A percentile compares a stretch with the other conserved stretches of the same genome.
These are phyloP conservation scores for Ophion costatus DNA, from an alignment of 2,888 invertebrate genomes.

Conservation along the genomic window DNA sequence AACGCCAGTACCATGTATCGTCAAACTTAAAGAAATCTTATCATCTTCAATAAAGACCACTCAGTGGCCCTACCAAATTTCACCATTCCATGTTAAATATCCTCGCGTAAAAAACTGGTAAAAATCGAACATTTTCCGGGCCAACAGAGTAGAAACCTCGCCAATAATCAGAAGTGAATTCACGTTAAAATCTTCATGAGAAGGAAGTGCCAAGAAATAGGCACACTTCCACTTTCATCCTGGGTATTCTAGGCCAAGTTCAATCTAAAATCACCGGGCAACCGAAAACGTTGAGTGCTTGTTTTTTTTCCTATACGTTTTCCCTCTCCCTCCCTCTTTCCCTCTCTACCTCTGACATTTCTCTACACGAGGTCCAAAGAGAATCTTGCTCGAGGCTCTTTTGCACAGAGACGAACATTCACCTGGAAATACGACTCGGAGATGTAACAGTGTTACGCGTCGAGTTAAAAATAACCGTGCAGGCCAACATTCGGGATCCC, in stretches of 20 bases:
- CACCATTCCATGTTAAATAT: too few relatives aligned
- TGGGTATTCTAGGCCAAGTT: conserved; percentile 73
- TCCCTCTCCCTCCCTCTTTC: conserved; percentile 50
- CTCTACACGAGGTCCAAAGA: conserved; percentile 1
- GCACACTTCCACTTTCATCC: conserved; percentile 75
- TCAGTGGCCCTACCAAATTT: too few relatives aligned
- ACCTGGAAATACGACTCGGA: conserved; percentile 22
- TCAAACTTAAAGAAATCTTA: too few relatives aligned
- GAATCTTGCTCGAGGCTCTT: conserved; percentile 29
- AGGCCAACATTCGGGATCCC: conserved; percentile 45
- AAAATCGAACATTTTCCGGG: too few relatives aligned
- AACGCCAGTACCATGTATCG: too few relatives aligned
- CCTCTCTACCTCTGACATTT: not conserved
- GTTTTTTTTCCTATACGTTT: conserved; percentile 38
- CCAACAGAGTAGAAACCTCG: conserved; percentile 46
- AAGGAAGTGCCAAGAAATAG: not conserved
- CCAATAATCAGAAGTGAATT: not conserved
- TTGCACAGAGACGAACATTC: not conserved
- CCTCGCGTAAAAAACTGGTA: too few relatives aligned
- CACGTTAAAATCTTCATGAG: conserved; percentile 6
- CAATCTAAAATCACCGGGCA: conserved; percentile 68
- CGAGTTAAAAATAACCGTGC: conserved; percentile 30
- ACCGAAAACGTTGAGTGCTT: conserved; percentile 7
- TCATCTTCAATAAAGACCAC: too few relatives aligned
- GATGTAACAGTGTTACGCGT: conserved; percentile 24